These are phyloP conservation scores for Rhamnusium bicolor DNA, from an alignment of 2,888 invertebrate genomes.

Conservation along the genomic window DNA sequence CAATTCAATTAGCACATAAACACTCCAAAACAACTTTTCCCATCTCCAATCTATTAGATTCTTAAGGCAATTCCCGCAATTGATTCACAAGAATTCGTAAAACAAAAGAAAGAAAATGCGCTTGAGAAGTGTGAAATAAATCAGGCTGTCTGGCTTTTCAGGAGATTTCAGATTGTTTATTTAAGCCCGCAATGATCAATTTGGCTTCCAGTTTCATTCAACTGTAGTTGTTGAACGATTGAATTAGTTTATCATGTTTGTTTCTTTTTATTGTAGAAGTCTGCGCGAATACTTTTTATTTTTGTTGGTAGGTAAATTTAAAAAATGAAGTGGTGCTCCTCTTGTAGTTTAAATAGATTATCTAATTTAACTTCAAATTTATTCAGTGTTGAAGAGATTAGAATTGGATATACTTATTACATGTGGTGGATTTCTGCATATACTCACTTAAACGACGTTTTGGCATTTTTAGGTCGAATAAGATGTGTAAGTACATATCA, in stretches of 20 bases:
- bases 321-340: too few relatives aligned
- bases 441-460: too few relatives aligned
- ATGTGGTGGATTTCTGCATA: too few relatives aligned
- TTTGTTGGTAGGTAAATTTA: background rate
- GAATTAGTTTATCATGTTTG: background rate
- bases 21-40: background rate
- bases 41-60: background rate
- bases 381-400: too few relatives aligned
- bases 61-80: background rate
- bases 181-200: conserved; percentile 3
- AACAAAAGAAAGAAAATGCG: conserved; percentile 1
- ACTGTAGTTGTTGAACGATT: background rate
- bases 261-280: too few relatives aligned
- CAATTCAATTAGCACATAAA: background rate
- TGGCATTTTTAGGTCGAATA: too few relatives aligned
- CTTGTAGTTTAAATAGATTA: too few relatives aligned
- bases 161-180: conserved; percentile 15
- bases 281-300: background rate
- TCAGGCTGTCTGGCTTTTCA: conserved; percentile 7
- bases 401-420: too few relatives aligned
- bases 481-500: too few relatives aligned
- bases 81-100: background rate
- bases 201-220: background rate
- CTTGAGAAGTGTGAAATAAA: conserved; percentile 1
- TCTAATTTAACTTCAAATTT: too few relatives aligned